Base-by-base conservation (phyloP, 2,113 vertebrate species). In the Cepphus grylle region DNA sequence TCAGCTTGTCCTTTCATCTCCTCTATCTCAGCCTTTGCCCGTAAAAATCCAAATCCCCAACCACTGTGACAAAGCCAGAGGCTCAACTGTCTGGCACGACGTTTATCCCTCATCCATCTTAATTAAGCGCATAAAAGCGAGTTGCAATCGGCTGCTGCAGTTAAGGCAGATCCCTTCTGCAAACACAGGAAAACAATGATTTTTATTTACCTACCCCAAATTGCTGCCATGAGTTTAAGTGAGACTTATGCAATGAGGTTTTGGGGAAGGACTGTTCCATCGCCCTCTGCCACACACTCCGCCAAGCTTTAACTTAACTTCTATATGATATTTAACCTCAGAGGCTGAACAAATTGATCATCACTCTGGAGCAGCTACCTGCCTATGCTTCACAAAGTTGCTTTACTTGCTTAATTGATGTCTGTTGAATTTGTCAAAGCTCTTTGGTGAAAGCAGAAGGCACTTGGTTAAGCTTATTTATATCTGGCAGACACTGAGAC, bases 151-250 rank as follows among this genome's bases (percentile, higher is more conserved):
- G 86, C 71, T 69, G 58, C 84, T 52, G 71, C 67, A 15, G 36
- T 86, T 80, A 50, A 55, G 36, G 62, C 26, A 72, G 72, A 94
- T 77, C 89, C 86, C 14, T 91, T 78, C 63, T 0, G 5, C 93
- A 95, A 94, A 93, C 86, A 93, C 0, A 0, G 80, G 80, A 61
- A 91, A 89, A 94, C 86, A 93, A 81, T 69, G 62, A 65, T 61
- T 88, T 73, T 73, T 86, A 62, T 94, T 93, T 96, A 77, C 83
- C 72, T 70, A 52, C 58, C 8, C 63, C 71, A 65, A 86, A 74
- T 9, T 30, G 70, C 59, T 67, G 82, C 93, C 42, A 1, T 17
- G 52, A 92, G 76, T 49, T 69, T 26, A 42, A 40, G 36, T 0
- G 0, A 53, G 56, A 23, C 79, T 67, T 58, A 43, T 22, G 79